A percentile compares a stretch with the other conserved stretches of the same genome.
These are phyloP conservation scores for Helogale parvula DNA, from an alignment of 2,113 vertebrate species.

Conservation along the genomic window DNA sequence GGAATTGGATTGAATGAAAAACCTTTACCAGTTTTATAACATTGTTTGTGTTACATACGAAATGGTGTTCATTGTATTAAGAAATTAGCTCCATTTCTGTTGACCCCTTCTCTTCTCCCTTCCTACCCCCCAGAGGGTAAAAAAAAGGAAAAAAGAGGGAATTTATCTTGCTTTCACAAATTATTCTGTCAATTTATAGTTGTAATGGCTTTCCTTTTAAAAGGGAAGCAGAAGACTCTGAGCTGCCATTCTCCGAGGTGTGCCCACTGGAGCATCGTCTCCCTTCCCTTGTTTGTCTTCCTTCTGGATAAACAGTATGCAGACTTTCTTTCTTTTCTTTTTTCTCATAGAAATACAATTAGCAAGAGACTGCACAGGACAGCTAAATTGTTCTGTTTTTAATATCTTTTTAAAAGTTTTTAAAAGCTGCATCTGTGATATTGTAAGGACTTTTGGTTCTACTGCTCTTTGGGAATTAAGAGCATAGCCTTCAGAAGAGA, in stretches of 20 bases:
- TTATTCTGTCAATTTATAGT: neutral
- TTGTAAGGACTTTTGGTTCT: neutral
- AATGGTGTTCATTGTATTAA: neutral
- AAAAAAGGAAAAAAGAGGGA: neutral
- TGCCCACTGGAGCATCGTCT: neutral
- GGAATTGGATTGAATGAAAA: constrained; percentile 45
- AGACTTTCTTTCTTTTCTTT: neutral
- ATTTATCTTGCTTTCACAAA: constrained; percentile 11
- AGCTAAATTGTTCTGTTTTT: neutral
- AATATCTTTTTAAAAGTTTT: constrained; percentile 26
- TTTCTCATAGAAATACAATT: neutral
- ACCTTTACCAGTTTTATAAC: neutral
- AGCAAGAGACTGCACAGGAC: neutral
- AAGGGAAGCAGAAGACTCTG: neutral
- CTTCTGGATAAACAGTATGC: constrained; percentile 27
- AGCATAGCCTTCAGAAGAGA: neutral
- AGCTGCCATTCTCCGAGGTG: neutral
- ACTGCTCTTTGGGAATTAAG: neutral
- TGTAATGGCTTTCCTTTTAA: constrained; percentile 39
- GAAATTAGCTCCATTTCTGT: neutral
- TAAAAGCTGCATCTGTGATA: neutral
- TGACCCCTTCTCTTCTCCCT: neutral
- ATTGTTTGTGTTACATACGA: neutral
- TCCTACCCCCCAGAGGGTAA: neutral
- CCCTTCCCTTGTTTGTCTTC: neutral